phyloP scores from a whole-genome alignment of 2,888 invertebrate species.

The Latrodectus elegans region DNA sequence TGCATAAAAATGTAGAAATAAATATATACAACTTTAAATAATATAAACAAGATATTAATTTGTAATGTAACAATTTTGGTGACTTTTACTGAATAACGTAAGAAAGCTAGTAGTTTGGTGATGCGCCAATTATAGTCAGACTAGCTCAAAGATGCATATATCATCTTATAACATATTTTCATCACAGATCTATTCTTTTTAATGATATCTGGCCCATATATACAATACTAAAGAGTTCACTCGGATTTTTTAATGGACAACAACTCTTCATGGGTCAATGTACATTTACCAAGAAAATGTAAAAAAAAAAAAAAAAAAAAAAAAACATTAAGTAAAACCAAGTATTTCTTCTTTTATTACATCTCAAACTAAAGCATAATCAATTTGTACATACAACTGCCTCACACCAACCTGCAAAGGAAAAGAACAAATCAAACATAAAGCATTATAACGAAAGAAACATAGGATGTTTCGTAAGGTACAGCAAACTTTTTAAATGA shows the following conservation, averaged over 20 bases:
- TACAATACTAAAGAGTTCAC: neutral
- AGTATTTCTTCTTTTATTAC: neutral
- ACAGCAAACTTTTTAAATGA: too few species aligned
- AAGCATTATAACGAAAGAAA: neutral
- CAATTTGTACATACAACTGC: slow-evolving; percentile 93
- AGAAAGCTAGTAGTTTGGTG: too few species aligned
- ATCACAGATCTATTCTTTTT: neutral
- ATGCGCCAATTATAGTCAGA: too few species aligned
- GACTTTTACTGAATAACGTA: too few species aligned
- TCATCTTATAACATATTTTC: too few species aligned
- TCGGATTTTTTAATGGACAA: neutral
- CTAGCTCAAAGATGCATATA: too few species aligned
- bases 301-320: neutral
- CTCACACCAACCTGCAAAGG: slow-evolving; percentile 83
- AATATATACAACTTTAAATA: too few species aligned
- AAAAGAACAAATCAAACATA: slow-evolving; percentile 24
- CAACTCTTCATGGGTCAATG: neutral
- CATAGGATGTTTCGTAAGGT: too few species aligned
- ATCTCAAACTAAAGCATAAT: slow-evolving; percentile 78
- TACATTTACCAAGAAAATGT: slow-evolving; percentile 1
- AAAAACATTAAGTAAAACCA: slow-evolving; percentile 31
- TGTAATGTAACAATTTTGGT: too few species aligned
- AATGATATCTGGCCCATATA: neutral
- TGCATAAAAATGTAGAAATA: too few species aligned
- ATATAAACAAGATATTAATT: too few species aligned